Base-by-base conservation (phyloP, 2,113 vertebrate species). In the Fulica atra region DNA sequence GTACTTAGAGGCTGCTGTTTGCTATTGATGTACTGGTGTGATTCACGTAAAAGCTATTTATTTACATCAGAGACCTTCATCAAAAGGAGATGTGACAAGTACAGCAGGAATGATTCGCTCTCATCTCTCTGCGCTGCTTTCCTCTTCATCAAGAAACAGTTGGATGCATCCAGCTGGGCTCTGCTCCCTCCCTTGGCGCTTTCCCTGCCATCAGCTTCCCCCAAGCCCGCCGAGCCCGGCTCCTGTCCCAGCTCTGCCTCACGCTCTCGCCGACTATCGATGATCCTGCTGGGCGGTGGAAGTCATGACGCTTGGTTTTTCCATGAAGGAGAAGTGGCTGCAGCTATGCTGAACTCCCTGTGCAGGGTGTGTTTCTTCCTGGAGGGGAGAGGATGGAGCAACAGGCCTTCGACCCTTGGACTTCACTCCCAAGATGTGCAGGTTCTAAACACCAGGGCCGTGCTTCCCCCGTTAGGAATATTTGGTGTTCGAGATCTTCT, bases 401-500 rank as follows among this genome's bases (percentile, higher is more conserved):
- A 48, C 50, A 38, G 56, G n/a, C 84, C 40, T 68, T 77, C 12
- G 28, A 11, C 70, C 79, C 84, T 78, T 9, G 35, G 69, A 14
- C 35, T 59, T 50, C 8, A 5, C 51, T 38, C 74, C 74, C 53
- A 40, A 38, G 31, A 42, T 5, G 18, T 7, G 10, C n/a, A 31
- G 36, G 26, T 28, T 10, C 33, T 35, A 38, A 91, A 64, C 42
- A 35, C 63, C 61, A 38, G n/a, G 76, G 72, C 64, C 1, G 1
- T 3, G 79, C 51, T 68, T 60, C 28, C 14, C n/a, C 51, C 21
- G 0, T 91, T 96, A 99, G 35, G 99, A 99, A 92, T 99, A 99
- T 98, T 99, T 98, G 82, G 99, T 99, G 97, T 99, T 98, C 1
- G 99, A 99, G 91, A 99, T 99, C 97, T 98, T 98, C 97, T 99